phyloP scores from a whole-genome alignment of 2,113 vertebrate species.

The Neodontobutis hainanensis region DNA sequence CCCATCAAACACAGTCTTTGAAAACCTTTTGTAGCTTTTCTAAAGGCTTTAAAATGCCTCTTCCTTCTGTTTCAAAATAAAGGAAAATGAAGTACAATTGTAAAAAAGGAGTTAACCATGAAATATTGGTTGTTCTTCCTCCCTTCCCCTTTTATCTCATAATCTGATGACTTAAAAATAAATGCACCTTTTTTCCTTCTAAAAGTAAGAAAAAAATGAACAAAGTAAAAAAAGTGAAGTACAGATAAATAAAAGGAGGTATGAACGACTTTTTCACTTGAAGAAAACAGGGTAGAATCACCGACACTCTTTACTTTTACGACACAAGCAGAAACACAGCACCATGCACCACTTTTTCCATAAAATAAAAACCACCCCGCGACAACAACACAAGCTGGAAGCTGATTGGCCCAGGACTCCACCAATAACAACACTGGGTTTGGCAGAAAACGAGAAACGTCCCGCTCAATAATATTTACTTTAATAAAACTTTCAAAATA shows the following conservation, averaged over 20 bases:
- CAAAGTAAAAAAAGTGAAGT: not conserved
- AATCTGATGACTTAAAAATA: too few relatives aligned
- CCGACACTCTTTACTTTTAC: constrained; percentile 53
- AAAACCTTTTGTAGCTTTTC: too few relatives aligned
- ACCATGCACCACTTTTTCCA: constrained; percentile 55
- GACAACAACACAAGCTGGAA: constrained; percentile 1
- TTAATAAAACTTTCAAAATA: not conserved
- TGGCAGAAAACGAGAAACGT: not conserved
- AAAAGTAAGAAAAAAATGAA: not conserved
- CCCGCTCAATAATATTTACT: not conserved
- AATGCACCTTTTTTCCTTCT: too few relatives aligned
- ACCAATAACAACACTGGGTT: constrained; percentile 14
- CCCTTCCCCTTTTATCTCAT: too few relatives aligned
- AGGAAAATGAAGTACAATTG: too few relatives aligned
- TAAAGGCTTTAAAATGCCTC: too few relatives aligned
- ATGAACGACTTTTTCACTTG: not conserved
- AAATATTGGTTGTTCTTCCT: too few relatives aligned
- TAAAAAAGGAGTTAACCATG: too few relatives aligned
- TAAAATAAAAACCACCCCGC: constrained; percentile 12
- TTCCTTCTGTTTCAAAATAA: too few relatives aligned
- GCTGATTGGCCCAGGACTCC: constrained; percentile 12
- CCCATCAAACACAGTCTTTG: too few relatives aligned
- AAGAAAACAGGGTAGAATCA: constrained; percentile 60
- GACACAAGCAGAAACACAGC: constrained; percentile 63
- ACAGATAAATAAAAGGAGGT: not conserved